Evolutionary conservation across 2,888 invertebrate genomes (phyloP).

Genomic region (Macropis europaea): DNA sequence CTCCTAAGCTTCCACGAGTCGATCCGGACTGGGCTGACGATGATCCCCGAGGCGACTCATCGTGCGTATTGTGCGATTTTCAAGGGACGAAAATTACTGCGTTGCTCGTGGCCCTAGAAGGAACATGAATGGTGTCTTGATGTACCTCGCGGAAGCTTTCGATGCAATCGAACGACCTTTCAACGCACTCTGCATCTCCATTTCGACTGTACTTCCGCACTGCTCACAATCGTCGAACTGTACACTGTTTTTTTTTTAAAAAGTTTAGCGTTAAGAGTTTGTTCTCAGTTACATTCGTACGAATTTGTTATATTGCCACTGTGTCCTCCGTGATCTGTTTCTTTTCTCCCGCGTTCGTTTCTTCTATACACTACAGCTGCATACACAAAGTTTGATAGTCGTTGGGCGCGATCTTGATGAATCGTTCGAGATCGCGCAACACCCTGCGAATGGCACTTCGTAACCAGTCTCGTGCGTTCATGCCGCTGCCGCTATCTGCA

Average conservation of each 20-base stretch:
- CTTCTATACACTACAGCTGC: constrained; percentile 47
- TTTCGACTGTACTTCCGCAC: constrained; percentile 29
- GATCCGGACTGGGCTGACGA: constrained; percentile 34
- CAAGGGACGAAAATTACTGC: constrained; percentile 54
- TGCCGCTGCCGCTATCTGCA: constrained; percentile 73
- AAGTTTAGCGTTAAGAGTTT: constrained; percentile 21
- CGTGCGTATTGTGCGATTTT: constrained; percentile 30
- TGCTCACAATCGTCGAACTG: constrained; percentile 18
- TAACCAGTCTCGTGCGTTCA: constrained; percentile 66
- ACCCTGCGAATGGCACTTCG: constrained; percentile 64
- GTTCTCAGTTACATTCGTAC: not conserved
- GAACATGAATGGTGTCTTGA: constrained; percentile 63
- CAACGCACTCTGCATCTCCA: constrained; percentile 50
- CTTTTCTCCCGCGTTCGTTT: not conserved
- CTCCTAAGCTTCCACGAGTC: constrained; percentile 38
- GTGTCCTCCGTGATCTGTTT: constrained; percentile 4
- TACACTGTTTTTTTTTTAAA: constrained; percentile 17
- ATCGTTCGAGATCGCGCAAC: constrained; percentile 59
- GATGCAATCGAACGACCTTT: constrained; percentile 24
- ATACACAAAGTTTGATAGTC: constrained; percentile 41
- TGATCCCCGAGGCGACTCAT: constrained; percentile 63
- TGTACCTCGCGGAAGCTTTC: constrained; percentile 47
- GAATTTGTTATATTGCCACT: constrained; percentile 29
- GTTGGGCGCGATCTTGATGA: constrained; percentile 42
- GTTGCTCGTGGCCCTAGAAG: constrained; percentile 64